phyloP scores from a whole-genome alignment of 2,797 vertebrate genomes.

The Sebastes trivittatus region DNA sequence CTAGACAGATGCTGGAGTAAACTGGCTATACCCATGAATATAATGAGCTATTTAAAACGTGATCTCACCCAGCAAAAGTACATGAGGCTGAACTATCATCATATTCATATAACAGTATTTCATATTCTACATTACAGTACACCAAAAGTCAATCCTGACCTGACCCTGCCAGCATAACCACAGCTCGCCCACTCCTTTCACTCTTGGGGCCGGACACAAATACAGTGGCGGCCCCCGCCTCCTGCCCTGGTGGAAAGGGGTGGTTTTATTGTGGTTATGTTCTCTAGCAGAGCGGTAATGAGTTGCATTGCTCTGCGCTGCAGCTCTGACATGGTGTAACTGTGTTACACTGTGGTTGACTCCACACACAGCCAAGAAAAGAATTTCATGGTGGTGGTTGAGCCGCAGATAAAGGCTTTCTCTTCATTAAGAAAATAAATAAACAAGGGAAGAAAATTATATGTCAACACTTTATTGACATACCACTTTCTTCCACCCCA shows the following conservation, averaged over 20 bases:
- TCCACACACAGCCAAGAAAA: constrained; percentile 41
- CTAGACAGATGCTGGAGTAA: constrained; percentile 5
- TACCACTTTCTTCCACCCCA: background rate
- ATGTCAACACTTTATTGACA: constrained; percentile 65
- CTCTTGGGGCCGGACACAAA: constrained; percentile 8
- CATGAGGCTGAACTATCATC: background rate
- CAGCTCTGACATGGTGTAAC: constrained; percentile 39
- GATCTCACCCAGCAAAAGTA: background rate
- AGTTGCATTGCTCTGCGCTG: constrained; percentile 47
- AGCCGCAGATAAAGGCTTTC: constrained; percentile 60
- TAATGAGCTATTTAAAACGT: constrained; percentile 4
- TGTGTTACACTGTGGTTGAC: constrained; percentile 41
- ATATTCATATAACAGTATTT: constrained; percentile 15
- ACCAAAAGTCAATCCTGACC: constrained; percentile 20
- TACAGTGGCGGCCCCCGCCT: constrained; percentile 18
- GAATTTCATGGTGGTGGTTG: constrained; percentile 67
- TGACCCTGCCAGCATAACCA: constrained; percentile 18
- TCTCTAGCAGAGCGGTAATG: constrained; percentile 53
- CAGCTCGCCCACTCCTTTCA: constrained; percentile 38
- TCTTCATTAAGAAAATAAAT: constrained; percentile 65
- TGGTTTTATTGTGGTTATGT: constrained; percentile 55
- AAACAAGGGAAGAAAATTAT: constrained; percentile 53
- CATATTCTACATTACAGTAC: constrained; percentile 11
- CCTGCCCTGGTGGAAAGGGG: constrained; percentile 21
- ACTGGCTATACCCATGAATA: background rate